A percentile compares a stretch with the other conserved stretches of the same genome.
Conservation (phyloP, 2,888 invertebrate genomes). For the Pristionchus japonicus region DNA sequence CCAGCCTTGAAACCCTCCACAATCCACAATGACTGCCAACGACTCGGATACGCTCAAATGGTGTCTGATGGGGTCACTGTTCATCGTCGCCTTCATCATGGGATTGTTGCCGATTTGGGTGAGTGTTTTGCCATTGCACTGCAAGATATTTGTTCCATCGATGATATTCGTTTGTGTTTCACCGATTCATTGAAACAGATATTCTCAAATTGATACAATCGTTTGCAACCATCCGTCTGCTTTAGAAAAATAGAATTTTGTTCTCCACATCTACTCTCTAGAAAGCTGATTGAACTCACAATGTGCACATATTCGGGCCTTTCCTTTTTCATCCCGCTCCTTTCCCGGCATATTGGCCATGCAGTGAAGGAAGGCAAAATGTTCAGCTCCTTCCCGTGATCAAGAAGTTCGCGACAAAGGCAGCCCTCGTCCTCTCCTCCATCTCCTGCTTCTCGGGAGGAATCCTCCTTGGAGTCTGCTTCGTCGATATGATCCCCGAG, state of each 20-base stretch:
- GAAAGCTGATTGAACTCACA: too few species aligned
- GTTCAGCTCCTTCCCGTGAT: constrained; percentile 34
- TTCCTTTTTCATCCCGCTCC: too few species aligned
- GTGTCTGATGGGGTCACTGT: constrained; percentile 20
- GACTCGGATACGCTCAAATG: constrained; percentile 27
- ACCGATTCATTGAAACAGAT: too few species aligned
- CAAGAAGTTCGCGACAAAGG: neutral
- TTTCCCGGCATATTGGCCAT: too few species aligned
- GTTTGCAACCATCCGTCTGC: too few species aligned
- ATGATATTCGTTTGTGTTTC: neutral
- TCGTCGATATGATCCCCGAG: constrained; percentile 40
- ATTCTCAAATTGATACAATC: too few species aligned
- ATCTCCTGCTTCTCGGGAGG: constrained; percentile 38
- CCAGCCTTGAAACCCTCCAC: neutral
- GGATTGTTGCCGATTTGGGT: constrained; percentile 31
- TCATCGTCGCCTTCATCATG: constrained; percentile 33
- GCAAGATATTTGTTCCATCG: too few species aligned
- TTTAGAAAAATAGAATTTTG: too few species aligned
- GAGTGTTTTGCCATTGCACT: neutral
- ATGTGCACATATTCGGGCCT: too few species aligned
- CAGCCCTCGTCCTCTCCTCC: constrained; percentile 11
- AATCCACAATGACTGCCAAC: neutral
- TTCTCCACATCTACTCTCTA: too few species aligned
- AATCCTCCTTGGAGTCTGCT: constrained; percentile 35
- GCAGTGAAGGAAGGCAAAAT: too few species aligned